Evolutionary conservation across 2,888 invertebrate genomes (phyloP).

Genomic region (Cheiracanthium punctorium): DNA sequence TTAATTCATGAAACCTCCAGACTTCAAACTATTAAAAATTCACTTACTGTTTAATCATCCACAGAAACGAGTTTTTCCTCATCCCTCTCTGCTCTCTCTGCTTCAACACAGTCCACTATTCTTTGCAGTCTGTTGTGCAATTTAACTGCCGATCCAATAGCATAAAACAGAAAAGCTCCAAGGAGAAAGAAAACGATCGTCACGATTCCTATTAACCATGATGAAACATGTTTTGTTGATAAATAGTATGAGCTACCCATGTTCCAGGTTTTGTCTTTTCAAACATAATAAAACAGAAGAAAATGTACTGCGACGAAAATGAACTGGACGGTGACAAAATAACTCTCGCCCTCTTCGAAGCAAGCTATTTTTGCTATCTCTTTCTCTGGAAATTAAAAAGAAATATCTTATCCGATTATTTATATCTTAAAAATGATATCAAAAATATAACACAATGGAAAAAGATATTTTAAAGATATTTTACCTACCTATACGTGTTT

Average conservation of each 20-base stretch:
- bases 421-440: no score
- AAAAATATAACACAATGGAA: no score
- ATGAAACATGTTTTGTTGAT: slow-evolving; percentile 25
- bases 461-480: no score
- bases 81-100: slow-evolving; percentile 19
- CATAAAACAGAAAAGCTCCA: slow-evolving; percentile 50
- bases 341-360: no score
- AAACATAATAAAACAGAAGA: neutral
- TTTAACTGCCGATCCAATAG: slow-evolving; percentile 45
- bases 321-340: no score
- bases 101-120: slow-evolving; percentile 25
- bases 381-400: no score
- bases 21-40: neutral
- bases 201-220: slow-evolving; percentile 55
- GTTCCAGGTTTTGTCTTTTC: neutral
- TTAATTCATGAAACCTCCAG: no score
- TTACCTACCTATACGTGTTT: no score
- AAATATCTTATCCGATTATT: no score
- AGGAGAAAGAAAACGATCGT: slow-evolving; percentile 35
- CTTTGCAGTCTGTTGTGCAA: slow-evolving; percentile 34
- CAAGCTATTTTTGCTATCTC: no score
- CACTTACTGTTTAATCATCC: neutral
- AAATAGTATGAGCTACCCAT: slow-evolving; percentile 30
- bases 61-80: neutral
- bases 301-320: slow-evolving; percentile 55